phyloP scores from a whole-genome alignment of 2,888 invertebrate genomes.

The Cosmorhoe ocellata region DNA sequence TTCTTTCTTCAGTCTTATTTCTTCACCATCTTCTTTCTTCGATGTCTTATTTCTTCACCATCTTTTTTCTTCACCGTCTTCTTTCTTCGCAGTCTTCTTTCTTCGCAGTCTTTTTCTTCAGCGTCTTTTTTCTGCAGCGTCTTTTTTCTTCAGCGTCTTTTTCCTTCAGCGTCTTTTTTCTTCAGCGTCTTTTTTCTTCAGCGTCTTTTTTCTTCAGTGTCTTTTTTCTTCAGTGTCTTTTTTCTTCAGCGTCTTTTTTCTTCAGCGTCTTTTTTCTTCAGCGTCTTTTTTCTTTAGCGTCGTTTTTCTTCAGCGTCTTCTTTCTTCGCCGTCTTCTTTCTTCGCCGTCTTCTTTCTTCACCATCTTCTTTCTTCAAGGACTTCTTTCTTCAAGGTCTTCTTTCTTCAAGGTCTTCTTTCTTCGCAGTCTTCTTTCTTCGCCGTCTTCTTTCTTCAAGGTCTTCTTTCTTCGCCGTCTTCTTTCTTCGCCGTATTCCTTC shows the following conservation, averaged over 20 bases:
- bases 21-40: too few relatives aligned
- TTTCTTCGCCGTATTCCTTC: constrained; percentile 1
- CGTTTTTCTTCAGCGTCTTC: constrained; percentile 4
- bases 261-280: too few relatives aligned
- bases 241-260: too few relatives aligned
- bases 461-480: constrained; percentile 8
- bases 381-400: constrained; percentile 13
- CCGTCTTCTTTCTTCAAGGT: constrained; percentile 12
- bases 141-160: constrained; percentile 5
- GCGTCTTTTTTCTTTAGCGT: constrained; percentile 21
- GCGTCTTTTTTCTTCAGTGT: constrained; percentile 2
- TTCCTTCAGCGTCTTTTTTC: too few relatives aligned
- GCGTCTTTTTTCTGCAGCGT: constrained; percentile 21
- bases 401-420: constrained; percentile 14
- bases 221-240: constrained; percentile 15
- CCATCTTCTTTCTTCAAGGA: constrained; percentile 7
- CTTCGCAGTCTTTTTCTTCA: too few relatives aligned
- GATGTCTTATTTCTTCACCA: constrained; percentile 1
- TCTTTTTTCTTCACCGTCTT: constrained; percentile 14
- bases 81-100: too few relatives aligned
- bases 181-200: too few relatives aligned
- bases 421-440: constrained; percentile 18
- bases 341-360: constrained; percentile 16
- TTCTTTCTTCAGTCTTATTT: too few relatives aligned
- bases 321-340: constrained; percentile 4